These are phyloP conservation scores for Haliclona indistincta DNA, from an alignment of 37 sponge, comb jelly and placozoan species.

Conservation along the genomic window DNA sequence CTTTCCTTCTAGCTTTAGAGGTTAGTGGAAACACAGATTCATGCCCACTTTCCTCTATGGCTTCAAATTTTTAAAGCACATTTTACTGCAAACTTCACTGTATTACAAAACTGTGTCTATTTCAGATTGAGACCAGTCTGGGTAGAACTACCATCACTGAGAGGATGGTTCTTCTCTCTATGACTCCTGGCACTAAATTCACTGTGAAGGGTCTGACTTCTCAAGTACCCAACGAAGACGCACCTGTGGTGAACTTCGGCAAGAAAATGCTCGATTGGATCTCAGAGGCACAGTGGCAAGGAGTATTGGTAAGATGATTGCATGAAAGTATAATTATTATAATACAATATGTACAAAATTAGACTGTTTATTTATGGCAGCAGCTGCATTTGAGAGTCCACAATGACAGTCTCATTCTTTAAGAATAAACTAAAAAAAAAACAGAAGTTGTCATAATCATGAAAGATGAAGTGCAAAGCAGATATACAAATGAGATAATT, in stretches of 20 bases:
- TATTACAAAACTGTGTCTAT: neutral
- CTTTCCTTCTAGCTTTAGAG: constrained; percentile 56
- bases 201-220: constrained; percentile 40
- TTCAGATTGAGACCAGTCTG: constrained; percentile 64
- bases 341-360: too few species aligned
- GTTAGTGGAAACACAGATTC: constrained; percentile 17
- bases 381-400: too few species aligned
- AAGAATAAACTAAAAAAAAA: too few species aligned
- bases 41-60: neutral
- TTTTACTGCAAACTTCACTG: neutral
- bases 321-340: too few species aligned
- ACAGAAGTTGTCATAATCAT: too few species aligned
- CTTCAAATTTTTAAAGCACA: neutral
- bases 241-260: constrained; percentile 33
- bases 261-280: constrained; percentile 94
- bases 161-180: constrained; percentile 67
- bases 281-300: constrained; percentile 86
- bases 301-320: constrained; percentile 52
- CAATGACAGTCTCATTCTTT: too few species aligned
- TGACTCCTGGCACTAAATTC: constrained; percentile 48
- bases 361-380: too few species aligned
- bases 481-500: too few species aligned
- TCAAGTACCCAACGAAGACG: neutral
- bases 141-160: constrained; percentile 58
- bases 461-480: too few species aligned